Conservation (phyloP, 2,797 vertebrate genomes). For the Gouania willdenowi region DNA sequence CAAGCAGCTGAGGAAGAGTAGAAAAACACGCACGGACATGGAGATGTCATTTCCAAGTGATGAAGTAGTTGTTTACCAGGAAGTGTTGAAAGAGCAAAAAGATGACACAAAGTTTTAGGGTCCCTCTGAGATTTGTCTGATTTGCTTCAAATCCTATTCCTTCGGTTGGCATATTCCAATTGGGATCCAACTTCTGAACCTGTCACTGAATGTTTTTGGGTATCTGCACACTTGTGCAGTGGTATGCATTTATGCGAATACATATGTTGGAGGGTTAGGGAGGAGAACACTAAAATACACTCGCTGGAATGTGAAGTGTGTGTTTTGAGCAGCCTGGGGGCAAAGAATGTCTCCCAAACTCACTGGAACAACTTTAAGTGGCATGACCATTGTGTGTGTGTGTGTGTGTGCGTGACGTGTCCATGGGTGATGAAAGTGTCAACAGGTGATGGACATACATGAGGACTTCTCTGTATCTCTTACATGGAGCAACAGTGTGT, state of each 20-base stretch:
- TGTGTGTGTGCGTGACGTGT: constrained; percentile 15
- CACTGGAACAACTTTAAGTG: constrained; percentile 54
- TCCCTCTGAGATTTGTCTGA: neutral
- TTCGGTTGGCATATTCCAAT: neutral
- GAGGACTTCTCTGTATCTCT: neutral
- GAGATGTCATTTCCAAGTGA: constrained; percentile 21
- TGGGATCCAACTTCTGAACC: constrained; percentile 21
- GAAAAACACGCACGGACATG: constrained; percentile 1
- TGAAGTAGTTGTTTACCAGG: neutral
- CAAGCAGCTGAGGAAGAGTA: constrained; percentile 9
- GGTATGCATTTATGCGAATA: constrained; percentile 47
- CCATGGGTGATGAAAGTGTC: constrained; percentile 47
- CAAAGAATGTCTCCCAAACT: constrained; percentile 59
- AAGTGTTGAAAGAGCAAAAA: neutral
- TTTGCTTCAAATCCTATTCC: constrained; percentile 20
- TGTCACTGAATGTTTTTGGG: constrained; percentile 22
- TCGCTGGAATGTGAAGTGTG: constrained; percentile 65
- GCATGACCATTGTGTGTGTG: constrained; percentile 21
- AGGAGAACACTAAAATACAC: constrained; percentile 70
- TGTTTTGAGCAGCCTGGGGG: constrained; percentile 48
- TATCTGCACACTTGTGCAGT: constrained; percentile 5
- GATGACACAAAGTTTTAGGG: neutral
- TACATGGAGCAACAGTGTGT: constrained; percentile 24
- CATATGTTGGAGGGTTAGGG: constrained; percentile 63
- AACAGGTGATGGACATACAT: constrained; percentile 56